A percentile compares a stretch with the other conserved stretches of the same genome.
Evolutionary conservation across 2,113 vertebrate genomes (phyloP).

Genomic region (Gymnogyps californianus): DNA sequence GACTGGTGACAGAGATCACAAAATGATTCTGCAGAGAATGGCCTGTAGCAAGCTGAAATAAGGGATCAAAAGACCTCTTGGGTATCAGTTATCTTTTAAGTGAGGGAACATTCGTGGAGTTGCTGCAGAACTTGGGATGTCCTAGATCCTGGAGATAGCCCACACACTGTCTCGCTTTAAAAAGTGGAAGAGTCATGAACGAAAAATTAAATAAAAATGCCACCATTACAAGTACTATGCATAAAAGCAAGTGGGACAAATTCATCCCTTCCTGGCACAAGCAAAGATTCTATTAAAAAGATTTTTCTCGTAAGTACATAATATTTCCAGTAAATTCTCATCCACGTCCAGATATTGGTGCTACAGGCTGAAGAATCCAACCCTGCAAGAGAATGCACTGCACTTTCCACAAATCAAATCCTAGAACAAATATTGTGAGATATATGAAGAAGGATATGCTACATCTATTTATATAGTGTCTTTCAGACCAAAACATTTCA

Average conservation of each 20-base stretch:
- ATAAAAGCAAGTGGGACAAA: background rate
- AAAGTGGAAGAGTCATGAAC: background rate
- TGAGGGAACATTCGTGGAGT: background rate
- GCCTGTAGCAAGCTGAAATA: constrained; percentile 13
- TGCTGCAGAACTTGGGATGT: background rate
- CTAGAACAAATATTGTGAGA: constrained; percentile 16
- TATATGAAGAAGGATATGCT: background rate
- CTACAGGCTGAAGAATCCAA: background rate
- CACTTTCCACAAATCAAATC: constrained; percentile 10
- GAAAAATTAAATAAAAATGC: background rate
- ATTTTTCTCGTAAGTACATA: background rate
- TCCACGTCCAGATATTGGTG: background rate
- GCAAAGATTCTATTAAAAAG: background rate
- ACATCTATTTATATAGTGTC: background rate
- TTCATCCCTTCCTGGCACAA: background rate
- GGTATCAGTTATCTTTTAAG: constrained; percentile 7
- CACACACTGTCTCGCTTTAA: background rate
- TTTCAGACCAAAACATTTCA: constrained; percentile 8
- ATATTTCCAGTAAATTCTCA: background rate
- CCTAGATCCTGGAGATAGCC: background rate
- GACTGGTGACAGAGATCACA: constrained; percentile 38
- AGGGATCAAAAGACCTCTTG: background rate
- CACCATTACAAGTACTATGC: background rate
- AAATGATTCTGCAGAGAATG: constrained; percentile 23
- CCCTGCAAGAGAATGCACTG: background rate